Evolutionary conservation across 2,113 vertebrate genomes (phyloP), one percentile per base, ranked within the genome.

Genomic region (Verasper variegatus): DNA sequence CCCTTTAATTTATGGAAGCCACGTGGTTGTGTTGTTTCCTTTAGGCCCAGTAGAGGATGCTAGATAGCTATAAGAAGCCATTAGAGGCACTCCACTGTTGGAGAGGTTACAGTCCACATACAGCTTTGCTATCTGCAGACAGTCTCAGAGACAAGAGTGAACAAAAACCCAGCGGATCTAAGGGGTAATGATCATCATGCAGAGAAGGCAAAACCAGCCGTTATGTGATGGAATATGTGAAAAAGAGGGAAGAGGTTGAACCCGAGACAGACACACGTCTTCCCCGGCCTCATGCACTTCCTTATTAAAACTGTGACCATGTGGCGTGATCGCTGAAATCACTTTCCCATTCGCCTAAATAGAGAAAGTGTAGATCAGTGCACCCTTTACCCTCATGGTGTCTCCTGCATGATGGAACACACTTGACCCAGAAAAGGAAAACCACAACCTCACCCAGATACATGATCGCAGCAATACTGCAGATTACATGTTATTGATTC

Each of bases 41-140:
- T 59, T 0, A 21, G 18, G 37, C 14, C 73, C 91, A 86, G 76
- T 68, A 86, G 90, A 82, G 82, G 87, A 86, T 11, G 81, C 0
- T 24, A 80, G 66, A 83, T 21, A 73, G 62, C 74, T 80, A 47
- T 47, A n/a, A 42, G 63, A 83, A 42, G 27, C 31, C 31, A 61
- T 14, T 62, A 21, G 40, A 42, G 40, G 40, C 13, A 42, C 40
- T 42, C 40, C 40, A 42, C 40, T 42, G 40, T 14, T 54, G 18
- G 27, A 61, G 72, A 55, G 42, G 18, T 37, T 57, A 42, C 68
- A 58, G 66, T 26, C 64, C 42, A 80, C 26, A 4, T 27, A 55
- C 61, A 47, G 57, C 58, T 47, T 47, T 69, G 37, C 63, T 83
- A 45, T 70, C 61, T 68, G 37, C 72, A 80, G 70, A 49, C 27